Evolutionary conservation across 92 coral and sea anemone genomes (phyloP).

Genomic region (Zoanthus sansibaricus): DNA sequence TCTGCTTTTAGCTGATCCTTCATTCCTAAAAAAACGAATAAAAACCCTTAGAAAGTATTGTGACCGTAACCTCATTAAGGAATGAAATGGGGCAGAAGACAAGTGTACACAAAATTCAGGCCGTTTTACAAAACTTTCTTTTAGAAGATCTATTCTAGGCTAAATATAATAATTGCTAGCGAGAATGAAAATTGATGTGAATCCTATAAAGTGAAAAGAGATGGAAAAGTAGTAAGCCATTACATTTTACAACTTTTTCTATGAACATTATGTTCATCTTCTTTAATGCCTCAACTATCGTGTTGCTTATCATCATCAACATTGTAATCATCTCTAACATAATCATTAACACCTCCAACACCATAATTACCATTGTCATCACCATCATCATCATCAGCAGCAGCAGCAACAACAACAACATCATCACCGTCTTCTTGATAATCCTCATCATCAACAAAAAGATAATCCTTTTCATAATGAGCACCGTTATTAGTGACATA

Average conservation of each 20-base stretch:
- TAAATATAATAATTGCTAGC: too few relatives aligned
- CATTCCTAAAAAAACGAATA: constrained; percentile 53
- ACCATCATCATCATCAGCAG: background rate
- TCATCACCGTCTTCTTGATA: background rate
- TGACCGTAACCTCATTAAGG: background rate
- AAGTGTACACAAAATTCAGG: background rate
- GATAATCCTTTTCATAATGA: background rate
- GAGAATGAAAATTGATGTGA: background rate
- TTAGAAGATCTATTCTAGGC: background rate
- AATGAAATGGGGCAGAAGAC: background rate
- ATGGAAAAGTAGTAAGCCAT: background rate
- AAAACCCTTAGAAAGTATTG: background rate
- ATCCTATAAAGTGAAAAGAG: background rate
- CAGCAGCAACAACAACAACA: background rate
- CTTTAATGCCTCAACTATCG: background rate
- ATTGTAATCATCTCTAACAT: background rate
- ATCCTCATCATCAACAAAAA: background rate
- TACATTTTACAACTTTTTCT: background rate
- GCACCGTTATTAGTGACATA: background rate
- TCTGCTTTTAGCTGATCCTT: constrained; percentile 80
- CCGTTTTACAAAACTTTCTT: background rate
- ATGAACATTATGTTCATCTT: background rate
- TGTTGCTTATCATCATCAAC: background rate
- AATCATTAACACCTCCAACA: background rate
- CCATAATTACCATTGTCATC: background rate